Evolutionary conservation across 2,113 vertebrate genomes (phyloP).

Genomic region (Montifringilla adamsi): DNA sequence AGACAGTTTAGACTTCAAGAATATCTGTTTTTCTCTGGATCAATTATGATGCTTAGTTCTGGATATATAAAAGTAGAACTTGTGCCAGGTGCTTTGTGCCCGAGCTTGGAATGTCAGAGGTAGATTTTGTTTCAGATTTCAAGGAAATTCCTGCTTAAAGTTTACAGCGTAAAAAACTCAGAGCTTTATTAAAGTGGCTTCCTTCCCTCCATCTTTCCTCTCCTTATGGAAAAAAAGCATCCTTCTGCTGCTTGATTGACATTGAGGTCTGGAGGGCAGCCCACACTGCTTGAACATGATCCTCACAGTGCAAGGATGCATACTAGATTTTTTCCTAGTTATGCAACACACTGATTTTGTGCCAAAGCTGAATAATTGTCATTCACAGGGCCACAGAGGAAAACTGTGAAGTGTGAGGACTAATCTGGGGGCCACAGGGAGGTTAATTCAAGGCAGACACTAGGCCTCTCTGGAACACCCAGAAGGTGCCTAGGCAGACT

Average conservation of each 20-base stretch:
- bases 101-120: background rate
- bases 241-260: conserved; percentile 11
- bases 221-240: background rate
- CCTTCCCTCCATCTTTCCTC: background rate
- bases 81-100: background rate
- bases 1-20: background rate
- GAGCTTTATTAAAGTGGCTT: background rate
- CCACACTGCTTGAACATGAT: conserved; percentile 29
- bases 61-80: background rate
- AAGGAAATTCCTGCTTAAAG: background rate
- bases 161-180: background rate
- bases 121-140: background rate
- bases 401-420: background rate
- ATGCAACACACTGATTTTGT: background rate
- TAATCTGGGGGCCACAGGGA: background rate
- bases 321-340: conserved; percentile 33
- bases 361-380: background rate
- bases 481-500: background rate
- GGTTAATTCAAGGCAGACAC: background rate
- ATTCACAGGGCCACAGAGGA: background rate
- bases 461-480: background rate
- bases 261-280: background rate
- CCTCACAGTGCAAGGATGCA: background rate
- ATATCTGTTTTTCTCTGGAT: background rate
- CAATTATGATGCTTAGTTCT: background rate